Evolutionary conservation across 2,797 vertebrate genomes (phyloP).

Genomic region (Microhierax caerulescens): DNA sequence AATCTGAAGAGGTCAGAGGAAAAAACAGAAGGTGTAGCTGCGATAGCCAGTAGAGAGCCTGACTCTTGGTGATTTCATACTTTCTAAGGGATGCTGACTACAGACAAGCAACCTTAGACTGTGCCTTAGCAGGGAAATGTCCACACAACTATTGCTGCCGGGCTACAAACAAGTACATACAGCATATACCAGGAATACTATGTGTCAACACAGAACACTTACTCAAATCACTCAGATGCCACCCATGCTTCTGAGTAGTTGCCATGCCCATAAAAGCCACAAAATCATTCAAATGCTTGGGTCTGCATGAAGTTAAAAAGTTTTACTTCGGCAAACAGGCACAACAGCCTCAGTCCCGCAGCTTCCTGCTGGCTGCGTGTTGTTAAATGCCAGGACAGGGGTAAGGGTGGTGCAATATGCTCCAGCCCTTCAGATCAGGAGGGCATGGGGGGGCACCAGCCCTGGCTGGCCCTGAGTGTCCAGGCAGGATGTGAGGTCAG

Average conservation of each 20-base stretch:
- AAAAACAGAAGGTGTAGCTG: background rate
- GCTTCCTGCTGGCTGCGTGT: background rate
- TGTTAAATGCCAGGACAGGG: too few relatives aligned
- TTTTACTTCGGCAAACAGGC: too few relatives aligned
- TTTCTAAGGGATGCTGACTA: background rate
- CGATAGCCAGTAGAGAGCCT: background rate
- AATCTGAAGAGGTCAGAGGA: background rate
- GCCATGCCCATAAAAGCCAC: background rate
- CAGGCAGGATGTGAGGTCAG: background rate
- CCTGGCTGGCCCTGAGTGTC: too few relatives aligned
- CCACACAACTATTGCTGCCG: background rate
- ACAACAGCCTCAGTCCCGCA: too few relatives aligned
- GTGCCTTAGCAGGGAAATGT: accelerated
- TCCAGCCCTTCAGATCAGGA: background rate
- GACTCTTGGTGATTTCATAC: too few relatives aligned
- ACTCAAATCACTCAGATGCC: background rate
- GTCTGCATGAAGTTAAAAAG: background rate
- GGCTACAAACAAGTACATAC: background rate
- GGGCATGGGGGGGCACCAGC: too few relatives aligned
- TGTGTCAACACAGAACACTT: background rate
- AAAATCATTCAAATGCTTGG: background rate
- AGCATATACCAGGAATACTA: background rate
- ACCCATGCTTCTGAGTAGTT: accelerated
- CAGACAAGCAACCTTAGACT: background rate
- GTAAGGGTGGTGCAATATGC: accelerated